Base-by-base conservation (phyloP, 1,140 invertebrate genomes). In the Tribolium castaneum region DNA sequence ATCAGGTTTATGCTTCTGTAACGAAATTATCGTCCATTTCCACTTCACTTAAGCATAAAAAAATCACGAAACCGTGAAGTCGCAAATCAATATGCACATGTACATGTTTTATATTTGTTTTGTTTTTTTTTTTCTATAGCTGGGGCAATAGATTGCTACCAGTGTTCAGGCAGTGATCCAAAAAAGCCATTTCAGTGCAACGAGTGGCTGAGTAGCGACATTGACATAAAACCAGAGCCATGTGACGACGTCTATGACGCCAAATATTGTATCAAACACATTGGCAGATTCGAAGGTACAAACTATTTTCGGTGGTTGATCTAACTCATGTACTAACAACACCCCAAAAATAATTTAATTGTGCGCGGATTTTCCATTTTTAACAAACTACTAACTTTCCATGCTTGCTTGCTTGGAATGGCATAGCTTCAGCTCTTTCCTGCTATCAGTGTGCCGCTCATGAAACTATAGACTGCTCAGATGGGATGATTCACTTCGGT, bases 231-330 rank as follows among this genome's bases (percentile, higher is more conserved):
- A 79, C 92, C 94, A 22, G 87, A 90, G 70, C 88, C 93, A 50
- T 99, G 97, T 84, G 90, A 92, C 80, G 88, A 90, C 80, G 93
- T 98, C 79, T 94, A 95, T 84, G 92, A 92, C 82, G 95, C 96
- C 6, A 90, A 93, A 81, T 98, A 93, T 88, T 99, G 97, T 87
- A 92, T 99, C 77, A 99, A 99, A 91, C 94, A 96, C 82, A 94
- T 95, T 75, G 97, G 97, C 74, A 91, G 98, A 83, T 98, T 93
- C 86, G 96, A 97, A 94, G 97, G 97, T 97, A 90, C 87, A 13
- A 5, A 16, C 12, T 71, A 70, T 39, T 25, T 25, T 25, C 2
- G 22, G 5, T 25, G 39, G 35, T 30, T 49, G 45, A 6, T 71
- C n/a, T n/a, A n/a, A n/a, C n/a, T n/a, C n/a, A n/a, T n/a, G n/a